A percentile compares a stretch with the other conserved stretches of the same genome.
Evolutionary conservation across 1,140 invertebrate genomes (phyloP).

Genomic region (Papilio polytes): DNA sequence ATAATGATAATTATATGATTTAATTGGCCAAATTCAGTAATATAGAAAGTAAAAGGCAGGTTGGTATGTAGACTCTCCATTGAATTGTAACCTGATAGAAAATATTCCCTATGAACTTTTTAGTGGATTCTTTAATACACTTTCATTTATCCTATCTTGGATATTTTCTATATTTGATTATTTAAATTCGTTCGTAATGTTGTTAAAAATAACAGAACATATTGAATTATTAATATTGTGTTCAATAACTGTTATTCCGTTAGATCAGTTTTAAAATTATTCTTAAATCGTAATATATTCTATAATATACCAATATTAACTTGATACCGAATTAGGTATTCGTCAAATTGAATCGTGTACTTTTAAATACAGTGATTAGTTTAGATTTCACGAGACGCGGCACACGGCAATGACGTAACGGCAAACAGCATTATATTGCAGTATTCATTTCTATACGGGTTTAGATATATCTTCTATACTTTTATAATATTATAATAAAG

Average conservation of each 20-base stretch:
- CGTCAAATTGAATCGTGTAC: conserved; percentile 15
- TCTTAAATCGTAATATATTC: conserved; percentile 5
- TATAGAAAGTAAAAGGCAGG: too few species aligned
- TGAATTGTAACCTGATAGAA: neutral
- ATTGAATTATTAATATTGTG: neutral
- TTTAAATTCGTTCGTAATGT: neutral
- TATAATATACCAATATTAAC: conserved; percentile 13
- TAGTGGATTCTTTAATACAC: neutral
- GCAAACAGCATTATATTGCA: neutral
- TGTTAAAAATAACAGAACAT: conserved; percentile 6
- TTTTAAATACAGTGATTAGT: conserved; percentile 13
- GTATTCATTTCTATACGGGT: too few species aligned
- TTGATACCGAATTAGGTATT: neutral
- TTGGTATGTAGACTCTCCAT: too few species aligned
- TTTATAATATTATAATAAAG: too few species aligned
- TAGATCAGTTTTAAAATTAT: neutral
- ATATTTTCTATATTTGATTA: neutral
- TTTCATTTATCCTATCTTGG: neutral
- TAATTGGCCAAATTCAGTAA: too few species aligned
- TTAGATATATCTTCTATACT: too few species aligned
- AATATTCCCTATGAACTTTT: neutral
- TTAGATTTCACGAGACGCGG: neutral
- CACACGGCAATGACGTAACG: neutral
- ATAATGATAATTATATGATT: too few species aligned
- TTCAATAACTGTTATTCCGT: neutral